A percentile compares a stretch with the other conserved stretches of the same genome.
phyloP scores from a whole-genome alignment of 1,140 invertebrate genomes.

The Phthorimaea operculella region DNA sequence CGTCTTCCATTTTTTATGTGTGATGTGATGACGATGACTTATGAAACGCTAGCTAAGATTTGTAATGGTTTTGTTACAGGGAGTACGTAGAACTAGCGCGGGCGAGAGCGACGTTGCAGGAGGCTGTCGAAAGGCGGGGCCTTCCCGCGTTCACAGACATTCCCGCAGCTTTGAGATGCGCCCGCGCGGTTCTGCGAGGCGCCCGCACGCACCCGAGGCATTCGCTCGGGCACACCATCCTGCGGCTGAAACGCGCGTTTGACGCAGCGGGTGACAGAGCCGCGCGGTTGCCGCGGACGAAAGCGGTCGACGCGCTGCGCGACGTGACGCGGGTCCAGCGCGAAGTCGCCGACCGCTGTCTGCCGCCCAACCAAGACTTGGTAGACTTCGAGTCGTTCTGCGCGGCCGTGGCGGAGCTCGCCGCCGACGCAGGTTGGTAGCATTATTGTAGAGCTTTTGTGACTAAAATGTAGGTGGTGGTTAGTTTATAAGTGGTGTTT shows the following conservation, averaged over 20 bases:
- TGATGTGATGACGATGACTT: too few species aligned
- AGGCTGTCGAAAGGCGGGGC: slow-evolving; percentile 73
- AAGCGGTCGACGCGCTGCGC: slow-evolving; percentile 41
- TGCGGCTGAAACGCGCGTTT: slow-evolving; percentile 55
- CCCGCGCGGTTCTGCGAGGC: slow-evolving; percentile 69
- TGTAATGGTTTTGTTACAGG: slow-evolving; percentile 42
- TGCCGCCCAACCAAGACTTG: slow-evolving; percentile 31
- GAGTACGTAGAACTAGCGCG: slow-evolving; percentile 74
- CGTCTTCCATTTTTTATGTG: too few species aligned
- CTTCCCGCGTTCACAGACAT: slow-evolving; percentile 73
- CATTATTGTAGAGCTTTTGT: background rate
- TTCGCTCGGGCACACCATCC: slow-evolving; percentile 50
- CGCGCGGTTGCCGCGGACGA: slow-evolving; percentile 28
- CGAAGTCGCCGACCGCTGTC: slow-evolving; percentile 36
- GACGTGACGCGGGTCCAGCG: slow-evolving; percentile 41
- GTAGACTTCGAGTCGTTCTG: slow-evolving; percentile 70
- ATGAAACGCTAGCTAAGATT: too few species aligned
- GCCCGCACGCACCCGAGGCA: slow-evolving; percentile 50
- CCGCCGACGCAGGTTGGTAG: slow-evolving; percentile 49
- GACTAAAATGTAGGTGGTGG: slow-evolving; percentile 3
- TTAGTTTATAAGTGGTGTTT: slow-evolving; percentile 18
- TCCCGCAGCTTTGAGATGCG: slow-evolving; percentile 70
- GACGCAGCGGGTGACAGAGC: slow-evolving; percentile 53
- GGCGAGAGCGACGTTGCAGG: slow-evolving; percentile 72
- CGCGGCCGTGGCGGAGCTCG: slow-evolving; percentile 68